Evolutionary conservation across 2,888 invertebrate species (phyloP).

Genomic region (Dicranocentrus wangi): DNA sequence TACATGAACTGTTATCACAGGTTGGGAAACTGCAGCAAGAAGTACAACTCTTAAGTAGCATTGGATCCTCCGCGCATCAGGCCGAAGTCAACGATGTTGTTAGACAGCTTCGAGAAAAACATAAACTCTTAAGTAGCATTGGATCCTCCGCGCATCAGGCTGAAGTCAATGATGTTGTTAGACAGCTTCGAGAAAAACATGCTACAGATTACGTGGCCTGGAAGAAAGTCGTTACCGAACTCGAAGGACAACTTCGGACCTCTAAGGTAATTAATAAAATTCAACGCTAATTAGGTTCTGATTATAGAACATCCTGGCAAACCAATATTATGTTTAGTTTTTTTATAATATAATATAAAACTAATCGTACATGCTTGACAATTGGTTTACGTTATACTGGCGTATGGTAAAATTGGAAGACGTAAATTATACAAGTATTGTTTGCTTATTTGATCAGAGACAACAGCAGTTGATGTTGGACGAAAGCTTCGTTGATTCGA

Average conservation of each 20-base stretch:
- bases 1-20: constrained; percentile 40
- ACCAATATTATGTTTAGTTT: too few species aligned
- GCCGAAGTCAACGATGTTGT: constrained; percentile 69
- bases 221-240: constrained; percentile 63
- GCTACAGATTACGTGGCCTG: constrained; percentile 64
- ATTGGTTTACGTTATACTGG: too few species aligned
- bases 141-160: constrained; percentile 69
- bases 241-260: constrained; percentile 66
- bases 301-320: too few species aligned
- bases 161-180: constrained; percentile 68
- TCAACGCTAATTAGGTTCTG: neutral
- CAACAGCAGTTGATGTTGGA: constrained; percentile 61
- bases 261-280: constrained; percentile 56
- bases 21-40: constrained; percentile 66
- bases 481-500: constrained; percentile 44
- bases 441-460: constrained; percentile 55
- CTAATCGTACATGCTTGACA: too few species aligned
- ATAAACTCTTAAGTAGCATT: constrained; percentile 68
- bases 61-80: constrained; percentile 69
- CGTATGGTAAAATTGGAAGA: too few species aligned
- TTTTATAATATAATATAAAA: too few species aligned
- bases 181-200: constrained; percentile 70
- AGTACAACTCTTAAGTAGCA: constrained; percentile 66
- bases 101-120: constrained; percentile 69
- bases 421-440: too few species aligned